phyloP scores from a whole-genome alignment of 2,888 invertebrate species.

The Cephalotes varians region DNA sequence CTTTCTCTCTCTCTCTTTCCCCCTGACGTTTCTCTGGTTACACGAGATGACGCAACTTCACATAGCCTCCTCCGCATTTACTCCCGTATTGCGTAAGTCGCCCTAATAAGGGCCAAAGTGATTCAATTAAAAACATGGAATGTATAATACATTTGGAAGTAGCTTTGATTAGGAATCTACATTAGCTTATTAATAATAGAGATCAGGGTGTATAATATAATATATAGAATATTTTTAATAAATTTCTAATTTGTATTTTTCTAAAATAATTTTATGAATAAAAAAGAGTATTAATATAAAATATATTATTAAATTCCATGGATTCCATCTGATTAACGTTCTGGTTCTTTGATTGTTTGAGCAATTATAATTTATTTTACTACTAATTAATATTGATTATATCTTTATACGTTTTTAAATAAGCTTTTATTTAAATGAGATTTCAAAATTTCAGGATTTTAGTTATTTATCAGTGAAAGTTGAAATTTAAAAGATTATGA shows the following conservation, averaged over 20 bases:
- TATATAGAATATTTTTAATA: not conserved
- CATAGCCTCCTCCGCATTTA: not conserved
- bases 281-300: not conserved
- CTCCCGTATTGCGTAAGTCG: constrained; percentile 7
- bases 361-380: not conserved
- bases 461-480: not conserved
- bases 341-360: not conserved
- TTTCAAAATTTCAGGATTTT: not conserved
- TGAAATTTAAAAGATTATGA: constrained; percentile 21
- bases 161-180: not conserved
- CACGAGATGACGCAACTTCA: constrained; percentile 48
- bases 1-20: constrained; percentile 18
- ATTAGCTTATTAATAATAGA: not conserved
- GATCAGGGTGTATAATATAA: not conserved
- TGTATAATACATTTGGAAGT: not conserved
- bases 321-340: not conserved
- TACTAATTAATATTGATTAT: not conserved
- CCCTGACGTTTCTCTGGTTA: constrained; percentile 35
- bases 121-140: not conserved
- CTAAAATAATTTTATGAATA: not conserved
- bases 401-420: not conserved
- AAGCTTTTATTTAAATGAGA: not conserved
- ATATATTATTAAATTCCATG: not conserved
- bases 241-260: constrained; percentile 7
- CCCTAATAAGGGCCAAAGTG: not conserved